These are phyloP conservation scores for Andrena dorsata DNA, from an alignment of 2,888 invertebrate genomes.

Conservation along the genomic window DNA sequence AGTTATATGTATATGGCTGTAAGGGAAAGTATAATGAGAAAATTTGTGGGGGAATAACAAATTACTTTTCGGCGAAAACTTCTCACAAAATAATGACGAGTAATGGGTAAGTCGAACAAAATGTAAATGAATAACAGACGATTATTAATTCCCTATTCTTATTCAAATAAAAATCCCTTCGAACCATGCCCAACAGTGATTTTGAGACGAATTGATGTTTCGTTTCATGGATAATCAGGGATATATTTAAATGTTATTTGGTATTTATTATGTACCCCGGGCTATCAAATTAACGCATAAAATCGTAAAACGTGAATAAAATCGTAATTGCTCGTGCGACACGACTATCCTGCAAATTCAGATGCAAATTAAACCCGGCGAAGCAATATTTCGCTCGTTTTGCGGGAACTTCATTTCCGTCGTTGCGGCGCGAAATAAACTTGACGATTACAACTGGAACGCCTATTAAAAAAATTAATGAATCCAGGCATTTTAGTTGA, in stretches of 20 bases:
- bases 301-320: constrained; percentile 39
- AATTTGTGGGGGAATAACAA: too few relatives aligned
- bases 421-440: constrained; percentile 19
- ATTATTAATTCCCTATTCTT: too few relatives aligned
- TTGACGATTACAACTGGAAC: constrained; percentile 25
- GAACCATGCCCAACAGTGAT: too few relatives aligned
- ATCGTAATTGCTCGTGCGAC: constrained; percentile 53
- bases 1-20: too few relatives aligned
- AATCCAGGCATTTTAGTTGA: constrained; percentile 1
- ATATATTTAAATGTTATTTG: constrained; percentile 18
- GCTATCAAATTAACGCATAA: constrained; percentile 31
- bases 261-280: constrained; percentile 25
- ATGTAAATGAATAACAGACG: too few relatives aligned
- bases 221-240: constrained; percentile 11
- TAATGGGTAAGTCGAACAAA: too few relatives aligned
- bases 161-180: too few relatives aligned
- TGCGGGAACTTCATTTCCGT: constrained; percentile 28
- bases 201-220: not conserved
- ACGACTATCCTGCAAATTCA: constrained; percentile 42
- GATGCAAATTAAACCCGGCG: constrained; percentile 48
- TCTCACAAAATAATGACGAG: too few relatives aligned
- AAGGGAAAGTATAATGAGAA: too few relatives aligned
- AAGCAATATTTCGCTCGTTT: constrained; percentile 51
- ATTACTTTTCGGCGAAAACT: too few relatives aligned
- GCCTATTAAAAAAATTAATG: constrained; percentile 35